Conservation (phyloP, 2,888 invertebrate species). For the Diarsia dahlii region DNA sequence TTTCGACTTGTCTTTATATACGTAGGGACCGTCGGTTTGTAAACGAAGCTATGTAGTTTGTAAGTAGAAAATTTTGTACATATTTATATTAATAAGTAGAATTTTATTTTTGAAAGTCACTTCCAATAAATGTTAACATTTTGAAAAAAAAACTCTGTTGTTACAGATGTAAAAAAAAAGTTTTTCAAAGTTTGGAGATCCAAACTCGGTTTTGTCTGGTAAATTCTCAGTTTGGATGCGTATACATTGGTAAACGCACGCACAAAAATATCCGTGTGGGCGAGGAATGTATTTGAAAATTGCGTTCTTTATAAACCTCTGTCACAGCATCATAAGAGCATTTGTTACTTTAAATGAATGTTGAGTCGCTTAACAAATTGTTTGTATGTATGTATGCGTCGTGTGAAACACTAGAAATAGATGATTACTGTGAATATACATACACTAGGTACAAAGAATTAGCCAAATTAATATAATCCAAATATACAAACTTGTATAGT, state of each 20-base stretch:
- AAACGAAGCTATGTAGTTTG: constrained; percentile 31
- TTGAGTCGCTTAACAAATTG: constrained; percentile 13
- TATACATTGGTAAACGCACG: neutral
- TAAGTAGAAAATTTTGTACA: constrained; percentile 65
- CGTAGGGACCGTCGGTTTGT: too few species aligned
- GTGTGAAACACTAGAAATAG: constrained; percentile 54
- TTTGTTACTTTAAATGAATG: constrained; percentile 32
- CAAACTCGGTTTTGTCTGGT: neutral
- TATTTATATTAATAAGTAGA: constrained; percentile 39
- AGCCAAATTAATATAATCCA: constrained; percentile 80
- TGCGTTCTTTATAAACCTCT: constrained; percentile 12
- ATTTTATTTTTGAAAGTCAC: constrained; percentile 29
- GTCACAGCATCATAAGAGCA: constrained; percentile 34
- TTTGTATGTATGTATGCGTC: constrained; percentile 46
- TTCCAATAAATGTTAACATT: too few species aligned
- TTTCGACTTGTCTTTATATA: too few species aligned
- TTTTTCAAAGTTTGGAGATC: too few species aligned
- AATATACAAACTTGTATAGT: constrained; percentile 70
- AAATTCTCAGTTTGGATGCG: neutral
- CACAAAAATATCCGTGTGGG: neutral
- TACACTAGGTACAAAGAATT: constrained; percentile 78
- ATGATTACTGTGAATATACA: constrained; percentile 67
- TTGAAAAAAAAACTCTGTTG: too few species aligned
- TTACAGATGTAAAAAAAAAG: too few species aligned
- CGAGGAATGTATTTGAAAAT: neutral